Evolutionary conservation across 2,113 vertebrate species (phyloP).

Genomic region (Blennius ocellaris): DNA sequence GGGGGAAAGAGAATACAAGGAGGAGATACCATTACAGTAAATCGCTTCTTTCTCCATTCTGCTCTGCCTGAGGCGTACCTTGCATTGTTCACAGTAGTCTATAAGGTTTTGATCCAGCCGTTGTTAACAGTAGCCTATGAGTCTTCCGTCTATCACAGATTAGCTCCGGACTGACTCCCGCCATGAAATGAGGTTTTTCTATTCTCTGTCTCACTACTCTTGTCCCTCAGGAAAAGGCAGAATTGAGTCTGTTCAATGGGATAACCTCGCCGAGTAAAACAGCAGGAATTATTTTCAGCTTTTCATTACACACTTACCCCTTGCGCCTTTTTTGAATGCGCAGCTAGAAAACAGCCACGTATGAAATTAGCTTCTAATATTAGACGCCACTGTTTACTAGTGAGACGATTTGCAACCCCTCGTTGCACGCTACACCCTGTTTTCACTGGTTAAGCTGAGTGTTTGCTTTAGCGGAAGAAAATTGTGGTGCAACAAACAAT

Average conservation of each 20-base stretch:
- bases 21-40: constrained; percentile 62
- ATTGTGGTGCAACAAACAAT: too few species aligned
- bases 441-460: too few species aligned
- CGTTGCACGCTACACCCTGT: not conserved
- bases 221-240: constrained; percentile 38
- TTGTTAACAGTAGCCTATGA: constrained; percentile 56
- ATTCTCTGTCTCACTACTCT: constrained; percentile 31
- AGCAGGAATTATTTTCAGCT: constrained; percentile 26
- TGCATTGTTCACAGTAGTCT: constrained; percentile 52
- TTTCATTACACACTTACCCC: constrained; percentile 62
- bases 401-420: not conserved
- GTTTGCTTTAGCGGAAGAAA: too few species aligned
- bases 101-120: constrained; percentile 58
- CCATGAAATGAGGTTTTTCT: constrained; percentile 58
- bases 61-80: constrained; percentile 27
- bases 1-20: constrained; percentile 28
- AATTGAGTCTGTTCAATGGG: constrained; percentile 48
- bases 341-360: constrained; percentile 1
- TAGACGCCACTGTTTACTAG: not conserved
- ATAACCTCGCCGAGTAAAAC: constrained; percentile 51
- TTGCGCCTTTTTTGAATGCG: constrained; percentile 7
- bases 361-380: not conserved
- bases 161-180: constrained; percentile 37
- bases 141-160: constrained; percentile 60
- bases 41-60: constrained; percentile 49